Conservation (phyloP, 2,888 invertebrate genomes). For the Choristoneura rosaceana region DNA sequence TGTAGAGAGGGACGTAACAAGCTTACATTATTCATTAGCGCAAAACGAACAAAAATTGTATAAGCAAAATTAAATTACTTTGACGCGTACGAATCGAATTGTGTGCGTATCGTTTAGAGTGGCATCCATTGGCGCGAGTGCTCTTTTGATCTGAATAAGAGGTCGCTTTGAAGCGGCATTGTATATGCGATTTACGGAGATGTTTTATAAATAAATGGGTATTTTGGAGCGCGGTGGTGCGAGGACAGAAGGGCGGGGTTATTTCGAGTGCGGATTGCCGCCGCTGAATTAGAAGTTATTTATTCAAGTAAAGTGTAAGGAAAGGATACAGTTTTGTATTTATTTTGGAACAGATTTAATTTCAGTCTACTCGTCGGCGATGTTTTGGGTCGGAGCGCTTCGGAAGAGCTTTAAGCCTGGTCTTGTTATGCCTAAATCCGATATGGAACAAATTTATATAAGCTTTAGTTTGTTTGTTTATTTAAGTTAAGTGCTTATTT, state of each 20-base stretch:
- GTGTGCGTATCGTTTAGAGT: neutral
- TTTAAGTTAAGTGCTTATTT: neutral
- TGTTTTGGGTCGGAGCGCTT: slow-evolving; percentile 7
- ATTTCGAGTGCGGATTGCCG: slow-evolving; percentile 37
- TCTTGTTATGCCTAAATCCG: slow-evolving; percentile 1
- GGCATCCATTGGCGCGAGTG: neutral
- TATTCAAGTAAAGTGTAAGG: slow-evolving; percentile 42
- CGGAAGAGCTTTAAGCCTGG: slow-evolving; percentile 15
- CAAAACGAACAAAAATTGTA: slow-evolving; percentile 43
- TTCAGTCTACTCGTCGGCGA: slow-evolving; percentile 31
- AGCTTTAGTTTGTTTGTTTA: neutral
- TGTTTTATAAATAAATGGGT: neutral
- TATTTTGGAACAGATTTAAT: slow-evolving; percentile 42
- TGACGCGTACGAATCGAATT: slow-evolving; percentile 27
- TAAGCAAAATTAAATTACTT: slow-evolving; percentile 44
- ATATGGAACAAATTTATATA: slow-evolving; percentile 10
- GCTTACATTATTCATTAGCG: slow-evolving; percentile 42
- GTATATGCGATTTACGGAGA: slow-evolving; percentile 3
- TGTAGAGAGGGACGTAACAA: slow-evolving; percentile 30
- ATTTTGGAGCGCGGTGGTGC: slow-evolving; percentile 9
- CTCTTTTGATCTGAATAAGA: neutral
- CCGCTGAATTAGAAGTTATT: slow-evolving; percentile 39
- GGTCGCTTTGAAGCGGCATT: neutral
- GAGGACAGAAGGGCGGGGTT: slow-evolving; percentile 25
- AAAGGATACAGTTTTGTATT: slow-evolving; percentile 43